Evolutionary conservation across 2,113 vertebrate species (phyloP).

Genomic region (Psammodynastes pulverulentus): DNA sequence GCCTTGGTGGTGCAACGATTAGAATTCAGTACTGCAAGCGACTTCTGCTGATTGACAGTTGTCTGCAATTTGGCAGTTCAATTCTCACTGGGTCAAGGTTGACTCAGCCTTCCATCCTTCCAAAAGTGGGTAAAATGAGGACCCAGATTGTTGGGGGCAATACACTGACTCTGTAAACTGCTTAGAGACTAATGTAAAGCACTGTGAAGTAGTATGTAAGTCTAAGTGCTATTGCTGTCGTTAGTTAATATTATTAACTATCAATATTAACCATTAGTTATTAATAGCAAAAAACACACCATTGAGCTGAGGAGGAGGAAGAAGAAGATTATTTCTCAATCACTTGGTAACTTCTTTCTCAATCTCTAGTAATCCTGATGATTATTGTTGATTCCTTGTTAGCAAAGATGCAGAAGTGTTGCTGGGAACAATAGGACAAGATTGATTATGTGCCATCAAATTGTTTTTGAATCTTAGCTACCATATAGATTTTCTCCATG

Average conservation of each 20-base stretch:
- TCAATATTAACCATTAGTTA: not conserved
- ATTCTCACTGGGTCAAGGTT: no score
- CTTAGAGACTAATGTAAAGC: no score
- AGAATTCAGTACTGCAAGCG: no score
- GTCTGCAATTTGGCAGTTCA: no score
- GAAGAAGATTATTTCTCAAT: not conserved
- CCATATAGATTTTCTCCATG: not conserved
- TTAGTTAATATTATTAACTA: not conserved
- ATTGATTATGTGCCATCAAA: not conserved
- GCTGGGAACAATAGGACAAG: not conserved
- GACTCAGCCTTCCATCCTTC: no score
- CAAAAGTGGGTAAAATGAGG: no score
- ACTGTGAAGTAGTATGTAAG: no score
- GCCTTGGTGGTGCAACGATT: no score
- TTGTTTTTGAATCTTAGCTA: not conserved
- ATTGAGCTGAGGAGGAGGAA: not conserved
- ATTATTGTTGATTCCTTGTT: not conserved
- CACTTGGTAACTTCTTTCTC: not conserved
- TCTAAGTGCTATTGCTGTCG: no score
- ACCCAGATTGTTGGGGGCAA: no score
- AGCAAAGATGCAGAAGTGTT: not conserved
- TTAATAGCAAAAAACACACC: not conserved
- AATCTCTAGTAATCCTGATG: not conserved
- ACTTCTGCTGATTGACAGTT: no score
- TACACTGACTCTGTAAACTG: no score